phyloP scores from a whole-genome alignment of 2,113 vertebrate species.

The Planiliza haematocheilus region DNA sequence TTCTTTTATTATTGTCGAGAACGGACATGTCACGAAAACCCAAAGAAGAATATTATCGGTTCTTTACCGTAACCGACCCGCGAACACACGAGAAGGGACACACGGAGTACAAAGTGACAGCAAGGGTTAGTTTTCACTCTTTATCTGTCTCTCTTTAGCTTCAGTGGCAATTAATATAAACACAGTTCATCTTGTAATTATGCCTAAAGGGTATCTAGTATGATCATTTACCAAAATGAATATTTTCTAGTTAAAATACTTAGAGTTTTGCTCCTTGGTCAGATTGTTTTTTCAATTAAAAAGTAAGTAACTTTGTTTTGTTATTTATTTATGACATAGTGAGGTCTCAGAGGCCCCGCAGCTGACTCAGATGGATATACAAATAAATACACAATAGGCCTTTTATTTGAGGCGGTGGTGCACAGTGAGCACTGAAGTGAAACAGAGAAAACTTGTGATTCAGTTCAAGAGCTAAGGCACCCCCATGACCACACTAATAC shows the following conservation, averaged over 20 bases:
- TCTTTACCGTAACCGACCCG: conserved; percentile 88
- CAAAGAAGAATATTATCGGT: conserved; percentile 88
- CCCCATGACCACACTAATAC: conserved; percentile 49
- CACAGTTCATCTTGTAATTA: neutral
- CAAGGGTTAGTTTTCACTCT: conserved; percentile 82
- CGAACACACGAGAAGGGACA: conserved; percentile 90
- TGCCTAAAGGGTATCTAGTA: neutral
- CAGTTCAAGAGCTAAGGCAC: conserved; percentile 15
- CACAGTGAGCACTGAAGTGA: neutral
- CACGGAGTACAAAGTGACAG: conserved; percentile 92
- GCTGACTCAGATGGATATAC: neutral
- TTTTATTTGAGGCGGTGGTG: conserved; percentile 30
- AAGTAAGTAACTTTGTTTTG: neutral
- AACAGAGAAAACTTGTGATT: conserved; percentile 62
- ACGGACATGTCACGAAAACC: conserved; percentile 85
- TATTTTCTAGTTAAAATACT: neutral
- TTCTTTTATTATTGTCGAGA: neutral
- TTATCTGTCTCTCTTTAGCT: neutral
- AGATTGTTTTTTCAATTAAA: neutral
- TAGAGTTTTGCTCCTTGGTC: neutral
- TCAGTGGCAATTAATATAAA: neutral
- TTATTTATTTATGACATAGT: neutral
- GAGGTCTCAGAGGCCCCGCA: neutral
- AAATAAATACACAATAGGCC: conserved; percentile 19
- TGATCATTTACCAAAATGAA: neutral